Percentiles rank a stretch among this genome's conserved stretches.
These are phyloP conservation scores for Lophura nycthemera DNA, from an alignment of 2,113 vertebrate genomes.

Conservation along the genomic window DNA sequence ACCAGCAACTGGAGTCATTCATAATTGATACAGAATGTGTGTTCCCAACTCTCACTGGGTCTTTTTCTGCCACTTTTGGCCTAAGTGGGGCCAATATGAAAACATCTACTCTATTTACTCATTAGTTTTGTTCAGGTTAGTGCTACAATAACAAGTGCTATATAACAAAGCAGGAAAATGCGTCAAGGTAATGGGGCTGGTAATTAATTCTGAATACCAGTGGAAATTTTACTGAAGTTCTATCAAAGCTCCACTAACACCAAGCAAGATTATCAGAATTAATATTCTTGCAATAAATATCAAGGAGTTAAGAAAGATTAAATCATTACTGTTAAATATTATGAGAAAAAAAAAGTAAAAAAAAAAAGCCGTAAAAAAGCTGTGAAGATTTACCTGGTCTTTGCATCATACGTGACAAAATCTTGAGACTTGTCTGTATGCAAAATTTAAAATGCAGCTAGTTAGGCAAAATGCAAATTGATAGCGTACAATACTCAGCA, in stretches of 20 bases:
- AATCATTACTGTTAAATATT: conserved; percentile 55
- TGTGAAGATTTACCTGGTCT: neutral
- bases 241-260: conserved; percentile 56
- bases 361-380: conserved; percentile 10
- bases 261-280: conserved; percentile 63
- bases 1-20: neutral
- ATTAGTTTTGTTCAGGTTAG: neutral
- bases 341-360: neutral
- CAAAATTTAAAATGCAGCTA: neutral
- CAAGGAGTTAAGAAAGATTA: conserved; percentile 57
- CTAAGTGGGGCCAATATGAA: neutral
- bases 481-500: neutral
- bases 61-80: neutral
- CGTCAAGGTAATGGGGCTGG: conserved; percentile 55
- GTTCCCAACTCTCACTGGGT: neutral
- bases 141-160: neutral
- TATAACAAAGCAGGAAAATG: neutral
- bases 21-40: neutral
- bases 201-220: conserved; percentile 71
- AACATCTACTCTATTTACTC: neutral
- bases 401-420: neutral
- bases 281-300: conserved; percentile 67
- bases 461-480: neutral
- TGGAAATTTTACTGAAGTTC: conserved; percentile 58
- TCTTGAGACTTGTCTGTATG: neutral